Evolutionary conservation across 2,113 vertebrate genomes (phyloP).

Genomic region (Catharus minimus): DNA sequence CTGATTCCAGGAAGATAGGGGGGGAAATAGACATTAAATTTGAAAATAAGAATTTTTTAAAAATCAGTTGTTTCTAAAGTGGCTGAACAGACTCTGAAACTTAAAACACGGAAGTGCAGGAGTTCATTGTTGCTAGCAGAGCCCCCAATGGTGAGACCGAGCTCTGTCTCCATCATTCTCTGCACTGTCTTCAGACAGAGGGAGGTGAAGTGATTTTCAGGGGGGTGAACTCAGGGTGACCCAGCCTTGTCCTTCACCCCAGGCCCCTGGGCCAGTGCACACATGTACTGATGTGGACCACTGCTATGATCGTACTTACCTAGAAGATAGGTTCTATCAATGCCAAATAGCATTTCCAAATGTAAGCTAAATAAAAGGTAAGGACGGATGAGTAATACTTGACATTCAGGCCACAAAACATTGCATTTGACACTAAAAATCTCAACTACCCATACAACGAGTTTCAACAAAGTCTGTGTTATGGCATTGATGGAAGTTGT

Average conservation of each 20-base stretch:
- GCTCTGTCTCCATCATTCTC: neutral
- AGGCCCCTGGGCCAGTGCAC: neutral
- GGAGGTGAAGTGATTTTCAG: neutral
- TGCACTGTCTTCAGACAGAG: neutral
- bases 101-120: neutral
- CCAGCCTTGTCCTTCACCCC: neutral
- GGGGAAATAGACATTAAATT: fast-evolving
- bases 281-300: fast-evolving
- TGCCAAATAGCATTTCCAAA: neutral
- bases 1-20: neutral
- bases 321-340: neutral
- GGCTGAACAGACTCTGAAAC: neutral
- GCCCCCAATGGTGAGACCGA: neutral
- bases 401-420: neutral
- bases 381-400: neutral
- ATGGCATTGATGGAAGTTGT: neutral
- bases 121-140: neutral
- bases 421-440: neutral
- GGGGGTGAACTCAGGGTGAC: neutral
- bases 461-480: neutral
- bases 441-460: neutral
- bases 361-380: neutral
- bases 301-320: neutral
- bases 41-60: neutral
- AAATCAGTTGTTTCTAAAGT: neutral